Evolutionary conservation across 1,140 invertebrate species (phyloP).

Genomic region (Drosophila obscura): DNA sequence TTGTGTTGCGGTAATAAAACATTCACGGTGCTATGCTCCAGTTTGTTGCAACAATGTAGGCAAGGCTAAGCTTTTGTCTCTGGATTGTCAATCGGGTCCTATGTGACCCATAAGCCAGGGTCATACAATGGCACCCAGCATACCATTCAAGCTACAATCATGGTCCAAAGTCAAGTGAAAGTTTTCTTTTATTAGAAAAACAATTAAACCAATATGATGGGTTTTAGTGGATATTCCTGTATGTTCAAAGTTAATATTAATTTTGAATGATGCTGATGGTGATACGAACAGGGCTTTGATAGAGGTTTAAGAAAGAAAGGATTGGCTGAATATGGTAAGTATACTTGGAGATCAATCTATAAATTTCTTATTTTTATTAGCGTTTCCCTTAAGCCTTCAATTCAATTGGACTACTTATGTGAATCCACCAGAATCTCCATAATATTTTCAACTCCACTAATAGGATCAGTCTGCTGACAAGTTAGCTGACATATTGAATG

Average conservation of each 20-base stretch:
- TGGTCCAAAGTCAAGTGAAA: slow-evolving; percentile 61
- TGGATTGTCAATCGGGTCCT: slow-evolving; percentile 21
- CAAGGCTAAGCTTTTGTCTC: slow-evolving; percentile 35
- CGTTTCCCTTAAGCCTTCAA: neutral
- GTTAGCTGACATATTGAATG: slow-evolving; percentile 17
- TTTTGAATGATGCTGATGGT: too few species aligned
- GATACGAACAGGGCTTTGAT: too few species aligned
- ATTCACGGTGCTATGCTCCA: slow-evolving; percentile 38
- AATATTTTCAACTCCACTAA: too few species aligned
- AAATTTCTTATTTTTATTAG: neutral
- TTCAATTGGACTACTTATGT: neutral
- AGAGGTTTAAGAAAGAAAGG: too few species aligned
- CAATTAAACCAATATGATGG: neutral
- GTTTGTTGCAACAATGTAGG: slow-evolving; percentile 29
- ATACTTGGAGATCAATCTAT: neutral
- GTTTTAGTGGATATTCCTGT: neutral
- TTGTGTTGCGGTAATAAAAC: slow-evolving; percentile 32
- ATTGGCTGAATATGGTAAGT: neutral
- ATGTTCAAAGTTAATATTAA: too few species aligned
- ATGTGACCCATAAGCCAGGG: neutral
- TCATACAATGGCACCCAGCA: slow-evolving; percentile 7
- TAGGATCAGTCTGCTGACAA: slow-evolving; percentile 5
- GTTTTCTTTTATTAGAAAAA: slow-evolving; percentile 4
- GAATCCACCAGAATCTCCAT: too few species aligned
- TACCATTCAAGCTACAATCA: slow-evolving; percentile 1